A percentile compares a stretch with the other conserved stretches of the same genome.
These are phyloP conservation scores for Spisula subtruncata DNA, from an alignment of 2,888 invertebrate species.

Conservation along the genomic window DNA sequence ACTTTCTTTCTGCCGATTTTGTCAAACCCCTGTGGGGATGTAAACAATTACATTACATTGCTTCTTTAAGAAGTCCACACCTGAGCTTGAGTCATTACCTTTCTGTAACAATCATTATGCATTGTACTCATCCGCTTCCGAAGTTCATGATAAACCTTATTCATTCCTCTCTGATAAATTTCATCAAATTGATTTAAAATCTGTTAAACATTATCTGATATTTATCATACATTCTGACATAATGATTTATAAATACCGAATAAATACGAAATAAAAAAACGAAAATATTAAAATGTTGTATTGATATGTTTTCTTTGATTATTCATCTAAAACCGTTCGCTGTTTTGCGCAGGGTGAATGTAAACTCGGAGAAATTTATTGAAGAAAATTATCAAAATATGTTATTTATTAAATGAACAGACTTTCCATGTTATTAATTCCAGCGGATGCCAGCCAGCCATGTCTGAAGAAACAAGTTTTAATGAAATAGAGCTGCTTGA, in stretches of 20 bases:
- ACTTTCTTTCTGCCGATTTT: too few relatives aligned
- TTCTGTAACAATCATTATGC: too few relatives aligned
- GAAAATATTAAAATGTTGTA: slow-evolving; percentile 2
- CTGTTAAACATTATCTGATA: background rate
- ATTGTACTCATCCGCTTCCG: too few relatives aligned
- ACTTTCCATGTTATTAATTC: slow-evolving; percentile 47
- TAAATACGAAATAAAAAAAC: background rate
- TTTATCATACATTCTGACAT: background rate
- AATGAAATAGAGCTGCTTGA: slow-evolving; percentile 46
- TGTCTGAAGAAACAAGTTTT: slow-evolving; percentile 44
- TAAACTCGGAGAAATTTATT: slow-evolving; percentile 22
- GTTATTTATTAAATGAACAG: slow-evolving; percentile 49
- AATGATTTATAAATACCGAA: background rate
- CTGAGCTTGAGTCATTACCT: too few relatives aligned
- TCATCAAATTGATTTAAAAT: background rate
- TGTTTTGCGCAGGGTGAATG: background rate
- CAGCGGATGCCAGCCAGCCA: slow-evolving; percentile 36
- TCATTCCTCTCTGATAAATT: background rate
- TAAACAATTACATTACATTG: too few relatives aligned
- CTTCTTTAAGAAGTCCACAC: too few relatives aligned
- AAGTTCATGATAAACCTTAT: too few relatives aligned
- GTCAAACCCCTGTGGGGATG: too few relatives aligned
- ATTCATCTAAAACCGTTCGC: background rate
- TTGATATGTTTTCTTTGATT: background rate
- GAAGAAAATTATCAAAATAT: slow-evolving; percentile 44